These are phyloP conservation scores for Brachypteracias leptosomus DNA, from an alignment of 2,113 vertebrate species.

Conservation along the genomic window DNA sequence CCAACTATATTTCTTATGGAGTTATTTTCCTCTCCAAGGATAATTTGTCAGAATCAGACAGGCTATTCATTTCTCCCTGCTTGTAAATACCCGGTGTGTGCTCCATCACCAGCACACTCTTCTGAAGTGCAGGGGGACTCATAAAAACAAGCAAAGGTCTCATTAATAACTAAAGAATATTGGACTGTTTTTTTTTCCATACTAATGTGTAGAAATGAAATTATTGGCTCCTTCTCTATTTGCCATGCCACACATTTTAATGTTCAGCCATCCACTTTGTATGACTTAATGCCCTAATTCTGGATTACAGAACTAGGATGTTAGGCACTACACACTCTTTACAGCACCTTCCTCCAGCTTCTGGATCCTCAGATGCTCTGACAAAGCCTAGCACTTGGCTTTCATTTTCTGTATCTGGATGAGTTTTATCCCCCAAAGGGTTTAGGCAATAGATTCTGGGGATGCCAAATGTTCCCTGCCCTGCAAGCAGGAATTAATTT, in stretches of 20 bases:
- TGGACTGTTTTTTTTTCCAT: fast-evolving
- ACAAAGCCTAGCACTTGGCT: not conserved
- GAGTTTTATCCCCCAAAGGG: not conserved
- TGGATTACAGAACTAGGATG: not conserved
- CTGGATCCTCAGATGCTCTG: not conserved
- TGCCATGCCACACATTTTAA: not conserved
- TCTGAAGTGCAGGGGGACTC: not conserved
- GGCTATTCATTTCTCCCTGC: constrained; percentile 36
- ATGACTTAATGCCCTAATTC: not conserved
- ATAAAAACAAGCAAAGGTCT: constrained; percentile 6
- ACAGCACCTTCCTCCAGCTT: not conserved
- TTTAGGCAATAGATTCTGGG: not conserved
- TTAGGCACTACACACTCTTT: not conserved
- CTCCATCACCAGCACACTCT: constrained; percentile 41
- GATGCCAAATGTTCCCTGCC: not conserved
- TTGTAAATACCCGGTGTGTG: constrained; percentile 37
- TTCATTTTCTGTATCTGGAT: not conserved
- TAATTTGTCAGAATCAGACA: constrained; percentile 72
- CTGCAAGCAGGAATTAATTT: constrained; percentile 23
- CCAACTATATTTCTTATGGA: constrained; percentile 67
- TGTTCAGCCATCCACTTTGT: not conserved
- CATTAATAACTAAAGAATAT: constrained; percentile 18
- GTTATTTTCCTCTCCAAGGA: constrained; percentile 68
- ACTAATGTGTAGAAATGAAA: not conserved
- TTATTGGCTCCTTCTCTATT: not conserved